A percentile compares a stretch with the other conserved stretches of the same genome.
Evolutionary conservation across 2,888 invertebrate genomes (phyloP).

Genomic region (Odontocolon sp.): DNA sequence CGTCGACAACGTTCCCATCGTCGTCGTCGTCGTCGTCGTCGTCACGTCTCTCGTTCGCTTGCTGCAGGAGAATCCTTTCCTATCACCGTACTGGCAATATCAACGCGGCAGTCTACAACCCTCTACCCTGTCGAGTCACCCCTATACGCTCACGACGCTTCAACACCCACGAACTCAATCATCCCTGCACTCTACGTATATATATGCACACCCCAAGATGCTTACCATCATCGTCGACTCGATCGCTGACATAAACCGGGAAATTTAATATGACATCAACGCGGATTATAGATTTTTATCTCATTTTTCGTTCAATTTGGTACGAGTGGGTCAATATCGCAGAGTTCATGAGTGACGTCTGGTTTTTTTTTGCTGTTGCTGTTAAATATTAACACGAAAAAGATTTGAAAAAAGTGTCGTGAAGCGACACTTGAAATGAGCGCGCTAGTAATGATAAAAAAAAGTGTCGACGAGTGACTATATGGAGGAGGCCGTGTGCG

Average conservation of each 20-base stretch:
- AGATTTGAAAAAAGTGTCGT: too few relatives aligned
- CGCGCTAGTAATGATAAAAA: not conserved
- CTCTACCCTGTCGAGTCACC: conserved; percentile 1
- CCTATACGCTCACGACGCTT: not conserved
- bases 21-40: conserved; percentile 28
- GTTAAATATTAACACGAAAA: too few relatives aligned
- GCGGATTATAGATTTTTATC: not conserved
- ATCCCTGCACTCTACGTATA: conserved; percentile 11
- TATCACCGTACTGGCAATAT: too few relatives aligned
- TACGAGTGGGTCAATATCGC: too few relatives aligned
- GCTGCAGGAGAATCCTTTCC: conserved; percentile 4
- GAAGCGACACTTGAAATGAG: not conserved
- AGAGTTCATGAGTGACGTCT: too few relatives aligned
- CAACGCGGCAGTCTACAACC: not conserved
- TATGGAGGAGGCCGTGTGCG: not conserved
- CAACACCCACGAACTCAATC: conserved; percentile 11
- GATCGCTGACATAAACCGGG: not conserved
- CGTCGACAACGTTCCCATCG: conserved; percentile 2
- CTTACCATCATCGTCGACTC: not conserved
- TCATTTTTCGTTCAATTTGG: not conserved
- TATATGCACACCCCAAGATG: too few relatives aligned
- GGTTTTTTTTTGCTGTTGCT: too few relatives aligned
- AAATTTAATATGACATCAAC: not conserved
- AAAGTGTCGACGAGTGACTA: not conserved
- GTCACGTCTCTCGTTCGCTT: conserved; percentile 28